Base-by-base conservation (phyloP, 1,140 invertebrate genomes). In the Pseudomyrmex flavicornis region DNA sequence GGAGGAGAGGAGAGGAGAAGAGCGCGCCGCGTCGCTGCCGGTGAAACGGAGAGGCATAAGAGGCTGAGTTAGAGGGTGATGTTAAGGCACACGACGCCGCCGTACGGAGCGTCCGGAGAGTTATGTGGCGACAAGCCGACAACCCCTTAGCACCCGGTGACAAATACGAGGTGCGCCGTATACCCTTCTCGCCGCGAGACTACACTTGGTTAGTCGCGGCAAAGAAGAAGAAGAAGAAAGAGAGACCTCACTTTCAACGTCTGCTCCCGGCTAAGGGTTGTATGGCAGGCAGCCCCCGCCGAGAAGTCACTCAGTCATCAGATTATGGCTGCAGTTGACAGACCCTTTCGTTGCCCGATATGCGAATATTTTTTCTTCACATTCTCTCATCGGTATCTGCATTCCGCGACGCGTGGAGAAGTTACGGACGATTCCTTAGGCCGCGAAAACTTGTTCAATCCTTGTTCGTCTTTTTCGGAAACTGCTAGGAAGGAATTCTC, bases 91-190 rank as follows among this genome's bases (percentile, higher is more conserved):
- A 12, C 59, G 35, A 4, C 54, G 52, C 5, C 20, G 62, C 66
- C 65, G 84, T 83, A 54, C 62, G 86, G 70, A 75, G 70, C 59
- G 63, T 61, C 65, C 63, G 69, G 83, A 90, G 90, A 91, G 89
- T 91, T 91, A 91, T 91, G 90, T 86, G 89, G 87, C 88, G 90
- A 90, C 87, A 87, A 91, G 89, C 86, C 85, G 88, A 89, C 90
- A 91, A 91, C 88, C 87, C 90, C 90, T 91, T 91, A 91, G 88
- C 89, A 89, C 82, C 83, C 68, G 54, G 90, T 91, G 90, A 91
- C 90, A 91, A 91, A 91, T 91, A 90, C 90, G 89, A 86, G 82
- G 73, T 54, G 72, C 68, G 26, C 69, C 80, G 75, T 73, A 35
- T 35, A 68, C 85, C 88, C 84, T 89, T 89, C 70, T 86, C 82